These are phyloP conservation scores for Camponotus vicinus DNA, from an alignment of 1,140 invertebrate genomes.

Conservation along the genomic window DNA sequence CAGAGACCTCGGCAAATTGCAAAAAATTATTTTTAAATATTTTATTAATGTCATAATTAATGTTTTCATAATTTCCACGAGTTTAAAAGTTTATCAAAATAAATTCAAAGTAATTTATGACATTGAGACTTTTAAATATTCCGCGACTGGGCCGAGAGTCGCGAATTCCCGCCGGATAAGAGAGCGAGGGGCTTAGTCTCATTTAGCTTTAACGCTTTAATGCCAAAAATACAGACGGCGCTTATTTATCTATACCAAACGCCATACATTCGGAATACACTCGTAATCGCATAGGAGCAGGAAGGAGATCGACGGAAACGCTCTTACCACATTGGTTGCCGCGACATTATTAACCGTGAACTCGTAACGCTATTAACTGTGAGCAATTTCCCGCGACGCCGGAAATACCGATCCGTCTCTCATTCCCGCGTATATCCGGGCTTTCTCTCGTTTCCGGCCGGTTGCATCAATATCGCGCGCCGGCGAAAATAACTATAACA, in stretches of 20 bases:
- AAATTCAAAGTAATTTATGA: neutral
- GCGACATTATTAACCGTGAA: slow-evolving; percentile 46
- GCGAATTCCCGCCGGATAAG: slow-evolving; percentile 17
- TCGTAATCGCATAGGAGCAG: slow-evolving; percentile 39
- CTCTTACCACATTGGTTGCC: slow-evolving; percentile 29
- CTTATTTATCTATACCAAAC: slow-evolving; percentile 60
- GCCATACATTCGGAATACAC: slow-evolving; percentile 25
- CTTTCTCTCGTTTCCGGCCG: slow-evolving; percentile 50
- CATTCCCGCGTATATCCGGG: slow-evolving; percentile 44
- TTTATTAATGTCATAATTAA: neutral
- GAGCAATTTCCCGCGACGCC: slow-evolving; percentile 58
- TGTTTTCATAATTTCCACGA: neutral
- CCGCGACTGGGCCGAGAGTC: slow-evolving; percentile 5
- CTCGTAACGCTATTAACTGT: slow-evolving; percentile 50
- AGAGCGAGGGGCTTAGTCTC: slow-evolving; percentile 78
- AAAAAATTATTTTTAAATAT: neutral
- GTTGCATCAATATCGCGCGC: slow-evolving; percentile 9
- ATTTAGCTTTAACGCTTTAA: slow-evolving; percentile 81
- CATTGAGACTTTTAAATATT: neutral
- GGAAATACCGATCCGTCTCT: slow-evolving; percentile 50
- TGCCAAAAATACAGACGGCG: slow-evolving; percentile 77
- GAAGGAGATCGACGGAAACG: slow-evolving; percentile 1
- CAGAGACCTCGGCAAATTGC: neutral
- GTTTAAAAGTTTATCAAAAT: slow-evolving; percentile 6
- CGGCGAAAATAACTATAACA: slow-evolving; percentile 25